These are phyloP conservation scores for Macrosiphum euphorbiae DNA, from an alignment of 2,888 invertebrate genomes.

Conservation along the genomic window DNA sequence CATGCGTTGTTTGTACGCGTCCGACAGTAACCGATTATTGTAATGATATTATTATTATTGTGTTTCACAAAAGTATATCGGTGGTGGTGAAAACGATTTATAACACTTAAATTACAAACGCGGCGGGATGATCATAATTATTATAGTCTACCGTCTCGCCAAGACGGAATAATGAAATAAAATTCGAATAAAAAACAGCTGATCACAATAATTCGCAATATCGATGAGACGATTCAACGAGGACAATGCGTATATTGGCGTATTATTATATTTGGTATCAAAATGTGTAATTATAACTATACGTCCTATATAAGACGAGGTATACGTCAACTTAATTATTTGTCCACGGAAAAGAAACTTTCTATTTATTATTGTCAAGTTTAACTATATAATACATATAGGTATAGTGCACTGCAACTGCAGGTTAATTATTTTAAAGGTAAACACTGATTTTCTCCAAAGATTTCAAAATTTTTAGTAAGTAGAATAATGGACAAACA, in stretches of 20 bases:
- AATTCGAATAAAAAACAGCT: background rate
- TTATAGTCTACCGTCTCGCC: background rate
- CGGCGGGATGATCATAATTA: background rate
- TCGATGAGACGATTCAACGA: background rate
- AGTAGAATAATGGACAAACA: no score
- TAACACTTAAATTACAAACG: background rate
- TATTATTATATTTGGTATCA: background rate
- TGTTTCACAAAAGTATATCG: background rate
- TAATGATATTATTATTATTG: background rate
- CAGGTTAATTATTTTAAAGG: background rate
- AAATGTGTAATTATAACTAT: background rate
- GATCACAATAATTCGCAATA: background rate
- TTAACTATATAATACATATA: background rate
- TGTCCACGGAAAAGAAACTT: background rate
- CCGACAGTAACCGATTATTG: background rate
- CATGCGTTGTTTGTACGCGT: background rate
- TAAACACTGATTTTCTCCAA: background rate
- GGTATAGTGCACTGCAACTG: background rate
- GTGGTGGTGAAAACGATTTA: background rate
- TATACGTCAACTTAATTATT: background rate
- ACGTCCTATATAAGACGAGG: background rate
- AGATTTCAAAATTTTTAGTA: background rate
- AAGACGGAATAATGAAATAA: background rate
- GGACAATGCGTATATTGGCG: background rate
- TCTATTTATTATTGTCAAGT: background rate